A percentile compares a stretch with the other conserved stretches of the same genome.
Evolutionary conservation across 2,113 vertebrate species (phyloP).

Genomic region (Chlamydotis undulata): DNA sequence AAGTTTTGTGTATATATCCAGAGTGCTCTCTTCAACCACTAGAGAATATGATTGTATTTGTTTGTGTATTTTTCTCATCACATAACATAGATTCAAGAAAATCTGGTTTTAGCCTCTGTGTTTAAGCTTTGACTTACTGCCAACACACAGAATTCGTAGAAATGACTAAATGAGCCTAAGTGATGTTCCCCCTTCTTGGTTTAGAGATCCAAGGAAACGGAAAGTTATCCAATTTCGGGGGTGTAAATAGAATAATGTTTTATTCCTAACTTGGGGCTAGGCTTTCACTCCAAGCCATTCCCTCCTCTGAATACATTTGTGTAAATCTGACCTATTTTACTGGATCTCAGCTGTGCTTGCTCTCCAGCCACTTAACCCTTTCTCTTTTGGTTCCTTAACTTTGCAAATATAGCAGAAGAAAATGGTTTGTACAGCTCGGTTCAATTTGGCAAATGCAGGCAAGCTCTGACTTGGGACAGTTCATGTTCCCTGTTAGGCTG

Average conservation of each 20-base stretch:
- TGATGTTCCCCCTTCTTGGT: background rate
- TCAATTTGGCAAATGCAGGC: background rate
- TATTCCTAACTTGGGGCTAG: background rate
- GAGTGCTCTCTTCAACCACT: background rate
- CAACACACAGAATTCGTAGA: background rate
- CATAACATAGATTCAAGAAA: background rate
- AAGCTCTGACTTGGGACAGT: background rate
- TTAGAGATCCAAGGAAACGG: background rate
- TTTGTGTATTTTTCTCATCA: background rate
- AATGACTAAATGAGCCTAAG: background rate
- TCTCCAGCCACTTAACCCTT: conserved; percentile 37
- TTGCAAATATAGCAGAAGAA: background rate
- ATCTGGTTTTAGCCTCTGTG: background rate
- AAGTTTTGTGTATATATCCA: background rate
- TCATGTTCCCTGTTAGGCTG: background rate
- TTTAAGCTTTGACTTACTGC: background rate
- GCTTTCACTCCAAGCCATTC: background rate
- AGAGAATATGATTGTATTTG: background rate
- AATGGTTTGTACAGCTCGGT: background rate
- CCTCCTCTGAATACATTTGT: background rate
- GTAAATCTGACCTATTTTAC: conserved; percentile 37
- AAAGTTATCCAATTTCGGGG: background rate
- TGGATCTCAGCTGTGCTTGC: conserved; percentile 8
- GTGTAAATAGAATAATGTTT: background rate
- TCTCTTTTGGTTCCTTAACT: background rate